Evolutionary conservation across 2,888 invertebrate species (phyloP).

Genomic region (Perithous albicinctus): DNA sequence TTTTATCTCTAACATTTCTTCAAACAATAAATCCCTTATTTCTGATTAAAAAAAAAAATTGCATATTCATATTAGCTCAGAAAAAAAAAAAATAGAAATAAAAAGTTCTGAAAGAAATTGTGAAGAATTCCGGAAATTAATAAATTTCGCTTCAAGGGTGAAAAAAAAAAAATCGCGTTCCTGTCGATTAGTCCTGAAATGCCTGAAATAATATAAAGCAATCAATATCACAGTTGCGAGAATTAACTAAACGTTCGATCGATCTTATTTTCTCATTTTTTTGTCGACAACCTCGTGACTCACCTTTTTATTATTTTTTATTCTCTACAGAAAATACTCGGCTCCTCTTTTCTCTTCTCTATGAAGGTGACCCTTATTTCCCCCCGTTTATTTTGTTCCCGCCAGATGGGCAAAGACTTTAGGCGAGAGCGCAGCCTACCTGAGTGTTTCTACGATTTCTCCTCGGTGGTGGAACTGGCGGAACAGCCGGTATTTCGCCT

Average conservation of each 20-base stretch:
- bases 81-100: too few species aligned
- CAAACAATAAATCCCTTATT: too few species aligned
- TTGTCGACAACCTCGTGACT: constrained; percentile 49
- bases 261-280: neutral
- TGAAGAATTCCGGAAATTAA: too few species aligned
- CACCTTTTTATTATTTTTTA: neutral
- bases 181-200: too few species aligned
- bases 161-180: too few species aligned
- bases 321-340: neutral
- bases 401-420: constrained; percentile 65
- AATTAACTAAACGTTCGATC: neutral
- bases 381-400: too few species aligned
- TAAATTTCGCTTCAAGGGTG: too few species aligned
- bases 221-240: neutral
- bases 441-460: constrained; percentile 85
- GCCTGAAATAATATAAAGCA: neutral
- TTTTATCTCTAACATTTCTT: too few species aligned
- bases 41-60: too few species aligned
- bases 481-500: constrained; percentile 85
- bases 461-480: constrained; percentile 88
- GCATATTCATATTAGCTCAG: too few species aligned
- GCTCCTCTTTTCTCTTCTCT: neutral
- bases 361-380: constrained; percentile 5
- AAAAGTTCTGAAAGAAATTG: too few species aligned
- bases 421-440: constrained; percentile 83